phyloP scores from a whole-genome alignment of 2,888 invertebrate genomes.

The Cheilosia variabilis region DNA sequence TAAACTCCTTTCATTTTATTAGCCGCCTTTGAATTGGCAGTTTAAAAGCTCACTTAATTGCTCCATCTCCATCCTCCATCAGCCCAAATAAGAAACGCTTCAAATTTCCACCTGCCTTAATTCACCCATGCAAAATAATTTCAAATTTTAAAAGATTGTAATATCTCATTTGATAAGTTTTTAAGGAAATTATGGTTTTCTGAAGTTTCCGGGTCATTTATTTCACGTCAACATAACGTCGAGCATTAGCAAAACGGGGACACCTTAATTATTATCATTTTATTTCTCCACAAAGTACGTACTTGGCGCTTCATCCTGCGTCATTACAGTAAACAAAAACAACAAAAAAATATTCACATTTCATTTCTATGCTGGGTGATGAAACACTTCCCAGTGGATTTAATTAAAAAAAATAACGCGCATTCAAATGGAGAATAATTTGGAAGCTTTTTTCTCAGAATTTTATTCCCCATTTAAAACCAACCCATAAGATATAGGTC shows the following conservation, averaged over 20 bases:
- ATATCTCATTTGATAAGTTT: not conserved
- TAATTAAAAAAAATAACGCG: constrained; percentile 54
- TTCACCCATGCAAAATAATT: not conserved
- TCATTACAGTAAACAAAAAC: constrained; percentile 7
- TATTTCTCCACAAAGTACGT: constrained; percentile 39
- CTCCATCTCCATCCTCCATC: no score
- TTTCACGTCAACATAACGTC: constrained; percentile 42
- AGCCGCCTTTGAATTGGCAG: no score
- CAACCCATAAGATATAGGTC: constrained; percentile 46
- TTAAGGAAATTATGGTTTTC: constrained; percentile 40
- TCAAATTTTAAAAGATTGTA: constrained; percentile 5
- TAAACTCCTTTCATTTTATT: no score
- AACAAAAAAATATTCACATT: constrained; percentile 21
- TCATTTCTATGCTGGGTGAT: constrained; percentile 42
- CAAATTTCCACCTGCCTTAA: not conserved
- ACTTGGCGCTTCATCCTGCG: constrained; percentile 6
- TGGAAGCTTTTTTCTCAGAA: constrained; percentile 6
- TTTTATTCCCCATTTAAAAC: constrained; percentile 17
- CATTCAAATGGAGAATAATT: constrained; percentile 56
- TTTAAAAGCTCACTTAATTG: no score
- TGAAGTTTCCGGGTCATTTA: constrained; percentile 43
- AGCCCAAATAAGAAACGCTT: no score
- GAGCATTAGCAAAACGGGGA: constrained; percentile 43
- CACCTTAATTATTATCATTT: constrained; percentile 46
- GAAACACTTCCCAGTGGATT: constrained; percentile 38